These are phyloP conservation scores for Papilio elwesi DNA, from an alignment of 2,888 invertebrate genomes.

Conservation along the genomic window DNA sequence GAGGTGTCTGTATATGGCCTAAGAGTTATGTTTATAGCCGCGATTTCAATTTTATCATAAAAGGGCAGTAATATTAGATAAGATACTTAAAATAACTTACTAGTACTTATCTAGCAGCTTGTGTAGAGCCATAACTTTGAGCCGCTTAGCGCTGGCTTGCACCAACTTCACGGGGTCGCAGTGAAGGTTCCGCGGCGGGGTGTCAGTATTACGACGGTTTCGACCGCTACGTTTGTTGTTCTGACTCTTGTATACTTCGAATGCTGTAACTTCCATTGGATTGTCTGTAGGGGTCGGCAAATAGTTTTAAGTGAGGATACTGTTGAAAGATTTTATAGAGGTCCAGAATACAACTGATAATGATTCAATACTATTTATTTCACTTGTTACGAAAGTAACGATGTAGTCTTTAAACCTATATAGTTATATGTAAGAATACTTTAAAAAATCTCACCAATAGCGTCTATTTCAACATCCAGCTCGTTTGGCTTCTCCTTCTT, in stretches of 20 bases:
- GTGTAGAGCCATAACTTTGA: constrained; percentile 79
- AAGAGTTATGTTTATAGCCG: no score
- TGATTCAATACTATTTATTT: no score
- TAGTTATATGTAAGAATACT: constrained; percentile 41
- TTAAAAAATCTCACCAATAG: constrained; percentile 59
- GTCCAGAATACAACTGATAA: no score
- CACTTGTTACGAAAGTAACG: no score
- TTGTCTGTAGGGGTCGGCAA: constrained; percentile 57
- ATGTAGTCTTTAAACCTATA: no score
- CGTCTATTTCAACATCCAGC: constrained; percentile 54
- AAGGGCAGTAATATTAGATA: no score
- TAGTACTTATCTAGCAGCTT: constrained; percentile 80
- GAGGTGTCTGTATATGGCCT: no score
- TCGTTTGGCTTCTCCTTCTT: constrained; percentile 63
- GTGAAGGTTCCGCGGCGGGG: constrained; percentile 50
- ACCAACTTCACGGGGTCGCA: constrained; percentile 84
- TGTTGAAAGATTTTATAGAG: no score
- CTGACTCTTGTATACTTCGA: constrained; percentile 73
- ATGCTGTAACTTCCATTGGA: constrained; percentile 77
- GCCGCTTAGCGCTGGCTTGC: constrained; percentile 82
- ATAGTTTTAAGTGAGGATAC: no score
- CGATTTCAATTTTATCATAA: no score
- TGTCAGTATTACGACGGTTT: constrained; percentile 53
- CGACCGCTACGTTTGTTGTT: constrained; percentile 49
- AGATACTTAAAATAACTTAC: constrained; percentile 54